These are phyloP conservation scores for Poeciliopsis occidentalis DNA, from an alignment of 2,113 vertebrate genomes.

Conservation along the genomic window DNA sequence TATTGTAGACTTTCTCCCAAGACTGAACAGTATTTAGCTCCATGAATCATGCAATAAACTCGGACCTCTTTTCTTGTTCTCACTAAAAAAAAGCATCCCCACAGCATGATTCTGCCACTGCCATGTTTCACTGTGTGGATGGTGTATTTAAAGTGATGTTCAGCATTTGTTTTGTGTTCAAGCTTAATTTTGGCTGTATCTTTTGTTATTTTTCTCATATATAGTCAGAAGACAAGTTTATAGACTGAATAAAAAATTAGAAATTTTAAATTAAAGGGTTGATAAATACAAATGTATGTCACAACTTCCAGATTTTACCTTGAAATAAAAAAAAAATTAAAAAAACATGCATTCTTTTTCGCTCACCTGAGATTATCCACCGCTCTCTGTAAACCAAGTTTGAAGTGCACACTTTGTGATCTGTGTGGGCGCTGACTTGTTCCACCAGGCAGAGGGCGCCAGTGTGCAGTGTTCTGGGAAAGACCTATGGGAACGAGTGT, in stretches of 20 bases:
- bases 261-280: not conserved
- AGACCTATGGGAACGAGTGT: slow-evolving; percentile 76
- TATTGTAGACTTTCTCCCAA: too few relatives aligned
- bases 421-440: slow-evolving; percentile 34
- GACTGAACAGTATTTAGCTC: too few relatives aligned
- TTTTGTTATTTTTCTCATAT: not conserved
- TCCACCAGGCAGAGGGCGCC: slow-evolving; percentile 73
- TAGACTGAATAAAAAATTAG: not conserved
- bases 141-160: not conserved
- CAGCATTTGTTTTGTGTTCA: not conserved
- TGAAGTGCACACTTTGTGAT: not conserved
- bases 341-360: not conserved
- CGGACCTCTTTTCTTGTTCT: too few relatives aligned
- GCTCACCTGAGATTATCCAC: too few relatives aligned
- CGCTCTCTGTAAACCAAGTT: not conserved
- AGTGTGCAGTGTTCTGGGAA: slow-evolving; percentile 81
- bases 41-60: too few relatives aligned
- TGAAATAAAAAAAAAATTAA: too few relatives aligned
- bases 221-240: not conserved
- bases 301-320: not conserved
- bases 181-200: too few relatives aligned
- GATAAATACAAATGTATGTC: not conserved
- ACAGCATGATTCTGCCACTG: not conserved
- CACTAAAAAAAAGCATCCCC: too few relatives aligned
- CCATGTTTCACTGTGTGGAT: not conserved